Percentiles rank a stretch among this genome's conserved stretches.
Conservation (phyloP, 1,140 invertebrate species). For the Belonocnema kinseyi region DNA sequence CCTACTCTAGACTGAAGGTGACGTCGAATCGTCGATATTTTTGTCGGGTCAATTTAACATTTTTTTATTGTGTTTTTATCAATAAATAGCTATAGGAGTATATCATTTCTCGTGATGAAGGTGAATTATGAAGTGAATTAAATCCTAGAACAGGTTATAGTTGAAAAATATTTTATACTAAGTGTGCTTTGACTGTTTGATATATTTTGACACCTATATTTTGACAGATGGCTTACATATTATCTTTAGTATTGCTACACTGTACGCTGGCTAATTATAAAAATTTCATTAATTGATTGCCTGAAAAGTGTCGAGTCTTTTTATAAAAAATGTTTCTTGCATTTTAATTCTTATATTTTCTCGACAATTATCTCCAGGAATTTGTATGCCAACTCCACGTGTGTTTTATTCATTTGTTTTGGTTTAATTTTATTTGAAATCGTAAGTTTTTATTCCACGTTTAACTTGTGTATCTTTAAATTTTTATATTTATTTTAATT, state of each 20-base stretch:
- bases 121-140: background rate
- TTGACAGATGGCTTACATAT: constrained; percentile 6
- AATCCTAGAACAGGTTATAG: background rate
- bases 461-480: no score
- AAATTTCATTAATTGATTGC: no score
- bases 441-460: no score
- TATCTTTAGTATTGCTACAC: background rate
- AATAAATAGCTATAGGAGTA: background rate
- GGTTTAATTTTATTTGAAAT: no score
- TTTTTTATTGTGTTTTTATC: background rate
- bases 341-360: no score
- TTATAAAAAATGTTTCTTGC: no score
- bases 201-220: background rate
- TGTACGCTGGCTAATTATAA: background rate
- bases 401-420: no score
- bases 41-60: background rate
- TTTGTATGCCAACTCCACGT: no score
- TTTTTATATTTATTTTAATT: no score
- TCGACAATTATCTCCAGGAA: no score
- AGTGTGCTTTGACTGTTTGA: background rate
- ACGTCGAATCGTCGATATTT: background rate
- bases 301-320: no score
- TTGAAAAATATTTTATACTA: background rate
- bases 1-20: no score
- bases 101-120: constrained; percentile 12